Percentiles rank a stretch among this genome's conserved stretches.
Evolutionary conservation across 2,797 vertebrate genomes (phyloP).

Genomic region (Masticophis lateralis): DNA sequence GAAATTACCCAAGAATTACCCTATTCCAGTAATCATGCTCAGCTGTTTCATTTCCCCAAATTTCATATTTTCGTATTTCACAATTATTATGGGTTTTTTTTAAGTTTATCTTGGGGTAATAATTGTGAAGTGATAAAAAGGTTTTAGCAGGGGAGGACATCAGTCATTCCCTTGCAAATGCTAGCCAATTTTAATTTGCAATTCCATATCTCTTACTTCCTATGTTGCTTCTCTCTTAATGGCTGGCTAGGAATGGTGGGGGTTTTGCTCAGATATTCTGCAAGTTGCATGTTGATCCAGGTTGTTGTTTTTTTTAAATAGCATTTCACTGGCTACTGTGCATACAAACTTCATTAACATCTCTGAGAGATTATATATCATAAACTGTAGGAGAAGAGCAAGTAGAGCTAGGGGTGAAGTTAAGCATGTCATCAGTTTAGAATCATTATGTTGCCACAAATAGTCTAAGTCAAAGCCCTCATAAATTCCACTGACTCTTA

Average conservation of each 20-base stretch:
- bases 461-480: neutral
- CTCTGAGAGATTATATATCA: neutral
- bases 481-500: neutral
- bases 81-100: neutral
- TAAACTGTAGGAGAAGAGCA: neutral
- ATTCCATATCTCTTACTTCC: no score
- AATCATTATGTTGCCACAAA: neutral
- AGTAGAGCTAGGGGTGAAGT: neutral
- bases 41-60: neutral
- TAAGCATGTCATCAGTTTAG: neutral
- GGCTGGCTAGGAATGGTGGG: neutral
- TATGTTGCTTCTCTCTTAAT: neutral
- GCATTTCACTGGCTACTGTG: neutral
- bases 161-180: slow-evolving; percentile 55
- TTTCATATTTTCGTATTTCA: neutral
- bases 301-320: neutral
- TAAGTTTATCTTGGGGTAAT: neutral
- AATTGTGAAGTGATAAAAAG: neutral
- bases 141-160: neutral
- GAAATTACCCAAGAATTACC: neutral
- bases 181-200: neutral
- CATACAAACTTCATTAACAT: neutral
- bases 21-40: neutral
- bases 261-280: neutral
- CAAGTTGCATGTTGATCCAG: neutral